A percentile compares a stretch with the other conserved stretches of the same genome.
phyloP scores from a whole-genome alignment of 2,113 vertebrate species.

The Brienomyrus brachyistius region DNA sequence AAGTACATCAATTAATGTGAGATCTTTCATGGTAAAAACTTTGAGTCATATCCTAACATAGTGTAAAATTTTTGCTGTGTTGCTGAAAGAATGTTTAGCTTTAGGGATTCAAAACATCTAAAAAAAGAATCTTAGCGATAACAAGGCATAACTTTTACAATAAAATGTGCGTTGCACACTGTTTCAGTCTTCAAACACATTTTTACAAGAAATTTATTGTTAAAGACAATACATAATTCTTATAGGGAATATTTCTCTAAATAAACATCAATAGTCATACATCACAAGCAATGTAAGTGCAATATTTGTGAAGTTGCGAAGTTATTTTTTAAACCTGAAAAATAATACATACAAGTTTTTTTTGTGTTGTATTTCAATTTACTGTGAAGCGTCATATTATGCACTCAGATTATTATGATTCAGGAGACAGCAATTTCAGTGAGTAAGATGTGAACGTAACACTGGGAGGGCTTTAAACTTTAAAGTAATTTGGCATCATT shows the following conservation, averaged over 20 bases:
- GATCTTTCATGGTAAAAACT: not conserved
- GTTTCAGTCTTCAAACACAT: not conserved
- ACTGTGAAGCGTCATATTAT: not conserved
- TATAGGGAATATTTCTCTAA: not conserved
- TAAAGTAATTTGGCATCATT: not conserved
- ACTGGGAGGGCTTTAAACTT: not conserved
- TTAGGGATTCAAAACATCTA: not conserved
- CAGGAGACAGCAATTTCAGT: not conserved
- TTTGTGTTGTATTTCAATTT: not conserved
- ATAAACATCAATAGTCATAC: not conserved
- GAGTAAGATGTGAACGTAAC: not conserved
- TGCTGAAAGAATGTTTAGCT: not conserved
- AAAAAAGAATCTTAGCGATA: not conserved
- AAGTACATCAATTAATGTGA: not conserved
- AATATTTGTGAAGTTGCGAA: not conserved
- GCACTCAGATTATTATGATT: not conserved
- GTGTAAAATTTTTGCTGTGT: not conserved
- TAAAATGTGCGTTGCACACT: not conserved
- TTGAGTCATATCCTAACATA: not conserved
- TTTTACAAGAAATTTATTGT: not conserved
- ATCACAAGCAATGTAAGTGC: not conserved
- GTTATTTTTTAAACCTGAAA: not conserved
- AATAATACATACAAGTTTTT: not conserved
- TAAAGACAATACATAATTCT: not conserved
- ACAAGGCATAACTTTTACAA: not conserved